Evolutionary conservation across 2,113 vertebrate species (phyloP).

Genomic region (Gymnogyps californianus): DNA sequence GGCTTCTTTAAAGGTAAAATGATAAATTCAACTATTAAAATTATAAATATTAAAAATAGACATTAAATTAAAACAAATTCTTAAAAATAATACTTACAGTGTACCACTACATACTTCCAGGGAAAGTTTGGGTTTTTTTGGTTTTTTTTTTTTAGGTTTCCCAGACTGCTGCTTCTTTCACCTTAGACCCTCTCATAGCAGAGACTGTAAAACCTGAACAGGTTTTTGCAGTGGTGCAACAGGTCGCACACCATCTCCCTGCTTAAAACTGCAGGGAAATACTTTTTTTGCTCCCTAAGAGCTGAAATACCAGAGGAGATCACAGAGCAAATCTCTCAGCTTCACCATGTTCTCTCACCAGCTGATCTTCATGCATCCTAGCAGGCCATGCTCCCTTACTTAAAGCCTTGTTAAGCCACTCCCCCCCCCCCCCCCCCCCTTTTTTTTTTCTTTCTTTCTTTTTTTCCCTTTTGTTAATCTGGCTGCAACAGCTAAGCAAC

Average conservation of each 20-base stretch:
- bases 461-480: not conserved
- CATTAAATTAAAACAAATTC: not conserved
- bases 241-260: not conserved
- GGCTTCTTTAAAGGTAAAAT: not conserved
- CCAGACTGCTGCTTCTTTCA: not conserved
- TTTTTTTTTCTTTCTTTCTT: accelerated
- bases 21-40: not conserved
- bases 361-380: not conserved
- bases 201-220: not conserved
- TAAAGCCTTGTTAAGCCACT: not conserved
- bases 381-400: not conserved
- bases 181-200: not conserved
- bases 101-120: not conserved
- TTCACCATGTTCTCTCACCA: not conserved
- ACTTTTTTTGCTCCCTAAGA: not conserved
- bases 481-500: not conserved
- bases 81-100: not conserved
- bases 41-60: not conserved
- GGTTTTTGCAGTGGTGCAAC: not conserved
- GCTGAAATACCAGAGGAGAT: not conserved
- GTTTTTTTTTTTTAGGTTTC: not conserved
- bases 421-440: accelerated
- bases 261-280: not conserved
- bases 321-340: not conserved
- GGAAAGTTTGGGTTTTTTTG: not conserved